Evolutionary conservation across 2,888 invertebrate species (phyloP).

Genomic region (Hoplodrina ambigua): DNA sequence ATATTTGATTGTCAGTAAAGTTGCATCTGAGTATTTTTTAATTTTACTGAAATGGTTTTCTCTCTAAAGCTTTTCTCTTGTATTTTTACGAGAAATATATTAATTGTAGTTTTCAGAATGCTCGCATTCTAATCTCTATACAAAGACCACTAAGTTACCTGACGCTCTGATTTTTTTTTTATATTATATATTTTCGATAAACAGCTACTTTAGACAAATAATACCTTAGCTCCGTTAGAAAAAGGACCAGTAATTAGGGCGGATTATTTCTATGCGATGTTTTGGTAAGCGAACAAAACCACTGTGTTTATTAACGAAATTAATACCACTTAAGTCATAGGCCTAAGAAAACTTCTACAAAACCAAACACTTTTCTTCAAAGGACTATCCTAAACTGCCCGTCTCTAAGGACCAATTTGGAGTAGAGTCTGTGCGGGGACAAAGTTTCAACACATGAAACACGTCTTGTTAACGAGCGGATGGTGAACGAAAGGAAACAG

Average conservation of each 20-base stretch:
- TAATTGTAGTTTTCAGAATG: no score
- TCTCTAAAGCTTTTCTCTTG: no score
- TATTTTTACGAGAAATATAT: no score
- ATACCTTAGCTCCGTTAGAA: no score
- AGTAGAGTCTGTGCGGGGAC: conserved; percentile 24
- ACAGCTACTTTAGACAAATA: no score
- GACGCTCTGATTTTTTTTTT: no score
- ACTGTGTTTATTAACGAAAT: background rate
- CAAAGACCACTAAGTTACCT: no score
- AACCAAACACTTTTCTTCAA: background rate
- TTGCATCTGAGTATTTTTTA: background rate
- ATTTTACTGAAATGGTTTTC: no score
- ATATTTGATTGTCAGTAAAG: background rate
- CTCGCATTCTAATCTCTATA: no score
- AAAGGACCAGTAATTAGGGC: background rate
- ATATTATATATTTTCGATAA: no score
- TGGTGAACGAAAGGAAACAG: conserved; percentile 44
- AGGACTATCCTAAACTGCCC: conserved; percentile 3
- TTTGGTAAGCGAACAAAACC: background rate
- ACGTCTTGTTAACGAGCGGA: conserved; percentile 56
- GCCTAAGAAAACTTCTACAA: background rate
- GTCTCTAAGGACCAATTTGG: conserved; percentile 14
- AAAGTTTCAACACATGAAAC: conserved; percentile 43
- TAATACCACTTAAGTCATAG: background rate
- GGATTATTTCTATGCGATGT: background rate